These are phyloP conservation scores for Spheniscus humboldti DNA, from an alignment of 2,797 vertebrate species.

Conservation along the genomic window DNA sequence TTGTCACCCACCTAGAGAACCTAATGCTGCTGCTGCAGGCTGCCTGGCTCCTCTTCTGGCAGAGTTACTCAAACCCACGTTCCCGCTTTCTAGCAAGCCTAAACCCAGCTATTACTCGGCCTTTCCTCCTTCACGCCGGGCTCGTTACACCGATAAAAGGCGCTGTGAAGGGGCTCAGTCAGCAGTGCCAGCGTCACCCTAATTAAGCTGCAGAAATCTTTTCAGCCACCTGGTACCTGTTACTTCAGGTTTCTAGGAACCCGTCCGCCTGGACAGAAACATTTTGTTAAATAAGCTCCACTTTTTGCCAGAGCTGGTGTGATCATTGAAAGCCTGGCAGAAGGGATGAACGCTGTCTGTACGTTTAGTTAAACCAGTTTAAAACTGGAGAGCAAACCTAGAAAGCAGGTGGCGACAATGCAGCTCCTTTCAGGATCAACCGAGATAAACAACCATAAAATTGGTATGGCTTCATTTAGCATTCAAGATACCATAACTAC, in stretches of 20 bases:
- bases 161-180: neutral
- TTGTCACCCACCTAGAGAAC: neutral
- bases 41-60: fast-evolving
- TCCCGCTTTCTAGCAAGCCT: neutral
- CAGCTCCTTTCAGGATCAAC: neutral
- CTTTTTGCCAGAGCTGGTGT: neutral
- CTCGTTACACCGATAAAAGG: neutral
- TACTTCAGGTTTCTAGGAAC: neutral
- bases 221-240: neutral
- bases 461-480: neutral
- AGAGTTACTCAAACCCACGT: neutral
- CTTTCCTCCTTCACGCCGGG: neutral
- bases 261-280: neutral
- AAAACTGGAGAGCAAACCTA: neutral
- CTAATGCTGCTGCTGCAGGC: neutral
- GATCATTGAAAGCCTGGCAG: neutral
- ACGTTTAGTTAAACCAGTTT: neutral
- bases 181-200: neutral
- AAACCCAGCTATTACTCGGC: neutral
- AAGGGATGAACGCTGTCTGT: fast-evolving
- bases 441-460: neutral
- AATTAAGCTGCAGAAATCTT: neutral
- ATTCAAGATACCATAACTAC: neutral
- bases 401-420: neutral
- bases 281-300: neutral